phyloP scores from a whole-genome alignment of 92 coral and sea anemone species.

The Actinernus sp. region DNA sequence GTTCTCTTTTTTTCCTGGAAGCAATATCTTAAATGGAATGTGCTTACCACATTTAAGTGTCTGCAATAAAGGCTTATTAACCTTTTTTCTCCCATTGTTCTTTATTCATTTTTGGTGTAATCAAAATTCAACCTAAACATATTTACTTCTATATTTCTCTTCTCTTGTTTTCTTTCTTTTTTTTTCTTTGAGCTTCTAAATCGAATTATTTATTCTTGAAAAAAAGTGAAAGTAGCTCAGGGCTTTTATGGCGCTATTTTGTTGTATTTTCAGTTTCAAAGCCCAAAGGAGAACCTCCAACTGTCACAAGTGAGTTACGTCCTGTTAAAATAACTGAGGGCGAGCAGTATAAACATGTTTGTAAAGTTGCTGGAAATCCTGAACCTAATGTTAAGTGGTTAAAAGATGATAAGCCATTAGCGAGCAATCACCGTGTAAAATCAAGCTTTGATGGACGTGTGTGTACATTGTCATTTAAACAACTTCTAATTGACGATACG shows the following conservation, averaged over 20 bases:
- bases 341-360: conserved; percentile 55
- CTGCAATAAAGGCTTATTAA: no score
- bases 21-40: no score
- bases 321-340: conserved; percentile 80
- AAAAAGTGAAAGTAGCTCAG: no score
- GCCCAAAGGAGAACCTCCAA: conserved; percentile 72
- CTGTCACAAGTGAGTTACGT: conserved; percentile 51
- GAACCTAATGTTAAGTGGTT: conserved; percentile 68
- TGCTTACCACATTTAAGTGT: no score
- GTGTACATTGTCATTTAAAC: conserved; percentile 57
- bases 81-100: no score
- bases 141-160: no score
- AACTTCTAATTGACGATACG: conserved; percentile 63
- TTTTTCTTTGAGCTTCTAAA: no score
- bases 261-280: conserved; percentile 39
- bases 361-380: conserved; percentile 70
- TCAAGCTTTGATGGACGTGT: conserved; percentile 57
- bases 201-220: no score
- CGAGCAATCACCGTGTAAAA: conserved; percentile 74
- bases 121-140: no score
- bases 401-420: conserved; percentile 70
- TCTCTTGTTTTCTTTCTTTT: no score
- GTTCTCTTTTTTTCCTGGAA: no score
- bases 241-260: neutral
- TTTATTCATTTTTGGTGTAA: no score